Percentiles rank a stretch among this genome's conserved stretches.
Conservation (phyloP, 2,888 invertebrate genomes). For the Chaitophorus viminalis region DNA sequence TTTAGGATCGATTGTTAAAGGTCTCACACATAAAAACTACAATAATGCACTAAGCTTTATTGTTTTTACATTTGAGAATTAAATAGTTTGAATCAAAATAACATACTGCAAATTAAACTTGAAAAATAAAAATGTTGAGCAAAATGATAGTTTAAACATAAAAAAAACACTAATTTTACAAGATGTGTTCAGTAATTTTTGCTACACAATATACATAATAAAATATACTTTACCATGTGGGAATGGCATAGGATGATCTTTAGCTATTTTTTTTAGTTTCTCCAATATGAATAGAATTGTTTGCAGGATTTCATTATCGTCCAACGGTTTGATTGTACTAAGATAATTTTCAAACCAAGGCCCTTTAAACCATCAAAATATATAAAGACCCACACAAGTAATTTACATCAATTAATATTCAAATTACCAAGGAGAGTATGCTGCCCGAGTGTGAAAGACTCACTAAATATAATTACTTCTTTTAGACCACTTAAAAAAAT, state of each 20-base stretch:
- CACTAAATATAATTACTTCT: constrained; percentile 67
- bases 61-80: no score
- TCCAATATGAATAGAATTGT: constrained; percentile 17
- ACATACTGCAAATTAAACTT: no score
- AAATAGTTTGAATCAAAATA: no score
- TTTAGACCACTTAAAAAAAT: constrained; percentile 67
- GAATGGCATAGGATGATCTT: constrained; percentile 48
- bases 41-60: no score
- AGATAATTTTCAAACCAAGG: constrained; percentile 62
- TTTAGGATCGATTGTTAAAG: no score
- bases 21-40: no score
- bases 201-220: no score
- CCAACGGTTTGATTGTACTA: constrained; percentile 29
- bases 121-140: no score
- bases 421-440: constrained; percentile 63
- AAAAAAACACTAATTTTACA: no score
- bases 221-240: constrained; percentile 19
- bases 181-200: no score
- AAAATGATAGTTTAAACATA: no score
- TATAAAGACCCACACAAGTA: constrained; percentile 12
- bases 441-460: constrained; percentile 65
- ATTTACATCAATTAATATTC: constrained; percentile 65
- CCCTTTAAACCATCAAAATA: constrained; percentile 44
- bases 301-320: constrained; percentile 37
- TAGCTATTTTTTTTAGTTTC: constrained; percentile 38